Base-by-base conservation (phyloP, 2,113 vertebrate species). In the Bubalus kerabau region DNA sequence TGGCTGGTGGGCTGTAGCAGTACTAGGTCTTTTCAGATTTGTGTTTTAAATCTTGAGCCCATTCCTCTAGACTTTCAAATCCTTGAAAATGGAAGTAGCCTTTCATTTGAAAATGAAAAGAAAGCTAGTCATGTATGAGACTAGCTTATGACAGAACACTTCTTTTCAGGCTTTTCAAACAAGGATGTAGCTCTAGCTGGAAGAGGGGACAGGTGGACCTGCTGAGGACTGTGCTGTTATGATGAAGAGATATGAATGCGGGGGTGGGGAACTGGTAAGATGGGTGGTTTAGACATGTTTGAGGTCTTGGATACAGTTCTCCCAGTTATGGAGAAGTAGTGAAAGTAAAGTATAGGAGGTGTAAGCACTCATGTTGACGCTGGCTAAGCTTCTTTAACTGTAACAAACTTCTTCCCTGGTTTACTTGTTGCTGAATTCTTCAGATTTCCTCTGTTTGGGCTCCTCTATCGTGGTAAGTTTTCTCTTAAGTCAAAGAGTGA, bases 1-100 rank as follows among this genome's bases (percentile, higher is more conserved):
- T n/a, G 48, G 90, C 16, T 67, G 56, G 62, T 48, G 6, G 60
- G 17, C 67, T 26, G 1, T 59, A 67, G 60, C 26, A 80, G 24
- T 71, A n/a, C 36, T 50, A 54, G 23, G 3, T 83, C 17, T 78
- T 96, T 46, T 76, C 48, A 86, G 36, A 23, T 94, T 78, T 81
- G 8, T 92, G 30, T 84, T 95, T 93, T 90, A 95, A 59, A 74
- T 94, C 26, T 80, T 87, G 52, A 96, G n/a, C 30, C 40, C 83
- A 4, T 92, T 97, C 12, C 36, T 94, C 50, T 91, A 48, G 91
- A 82, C 19, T 57, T 71, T 76, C 6, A 40, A 23, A 19, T 46
- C 84, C 56, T 90, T 83, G 87, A 48, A 88, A 95, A 76, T 96
- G 52, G 90, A 95, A 43, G 32, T 90, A 86, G 21, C 50, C n/a